Evolutionary conservation across 2,888 invertebrate species (phyloP), one percentile per base, ranked within the genome.

Genomic region (Leptothorax acervorum): DNA sequence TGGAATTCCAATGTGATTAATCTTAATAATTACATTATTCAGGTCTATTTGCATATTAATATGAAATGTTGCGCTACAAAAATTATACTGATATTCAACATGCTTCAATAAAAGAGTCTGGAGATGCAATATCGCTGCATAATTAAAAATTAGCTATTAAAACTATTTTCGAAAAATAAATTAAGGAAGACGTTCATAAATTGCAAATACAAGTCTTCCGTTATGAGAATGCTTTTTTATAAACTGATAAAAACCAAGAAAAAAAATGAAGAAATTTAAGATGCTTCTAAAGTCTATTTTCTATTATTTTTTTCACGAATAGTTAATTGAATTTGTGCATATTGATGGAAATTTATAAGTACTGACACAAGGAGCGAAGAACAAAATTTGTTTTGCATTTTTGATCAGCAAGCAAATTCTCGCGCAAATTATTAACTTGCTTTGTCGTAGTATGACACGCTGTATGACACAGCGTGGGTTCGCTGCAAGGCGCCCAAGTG

Each of bases 381-480:
- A 45, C 9, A 55, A 48, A 62, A 39, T 48, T 53, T 39, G 28
- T 57, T 60, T 15, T 35, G 5, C 42, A 66, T 70, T 79, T 79
- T 71, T 18, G 15, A 51, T 23, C 23, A 60, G 70, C 70, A 48
- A 81, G 12, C 39, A 39, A 35, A 57, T 71, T 60, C 12, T n/a
- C 28, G 71, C 6, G 12, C 9, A 60, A 60, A 81, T 73, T 81
- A 68, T 78, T 68, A 68, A 78, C n/a, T 39, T 51, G 71, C 28
- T 81, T 60, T 71, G 57, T 48, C 8, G 57, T 23, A 57, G 23
- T 23, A 55, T 48, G 23, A 55, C 42, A 45, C 28, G 28, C 62
- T 63, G 31, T 45, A 60, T 74, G 42, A 76, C 35, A 74, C n/a
- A 12, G 3, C 60, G 60, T 45, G 23, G 18, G 48, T 62, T 60